Conservation (phyloP, 2,113 vertebrate species). For the Sprattus sprattus region DNA sequence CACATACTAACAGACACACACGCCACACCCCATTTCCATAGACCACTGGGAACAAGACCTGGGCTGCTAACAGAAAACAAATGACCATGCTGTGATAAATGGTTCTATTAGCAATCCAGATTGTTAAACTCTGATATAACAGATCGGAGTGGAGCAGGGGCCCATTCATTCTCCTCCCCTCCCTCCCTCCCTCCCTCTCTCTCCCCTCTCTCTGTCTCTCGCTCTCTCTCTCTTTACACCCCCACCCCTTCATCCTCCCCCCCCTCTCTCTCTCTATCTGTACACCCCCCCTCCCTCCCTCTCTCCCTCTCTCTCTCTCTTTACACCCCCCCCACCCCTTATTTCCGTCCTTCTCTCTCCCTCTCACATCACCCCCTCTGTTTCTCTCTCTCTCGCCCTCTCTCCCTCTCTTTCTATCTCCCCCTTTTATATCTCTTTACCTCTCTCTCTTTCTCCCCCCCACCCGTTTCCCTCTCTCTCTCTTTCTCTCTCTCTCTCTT, state of each 20-base stretch:
- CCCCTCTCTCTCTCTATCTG: background rate
- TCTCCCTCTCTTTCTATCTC: background rate
- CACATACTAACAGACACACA: background rate
- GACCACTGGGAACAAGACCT: constrained; percentile 81
- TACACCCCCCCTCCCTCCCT: no score
- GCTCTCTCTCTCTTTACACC: constrained; percentile 63
- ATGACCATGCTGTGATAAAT: constrained; percentile 89
- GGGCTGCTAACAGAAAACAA: constrained; percentile 81
- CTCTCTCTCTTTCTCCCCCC: constrained; percentile 72
- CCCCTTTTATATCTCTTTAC: constrained; percentile 26
- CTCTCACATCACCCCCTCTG: no score
- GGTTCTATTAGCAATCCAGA: constrained; percentile 99
- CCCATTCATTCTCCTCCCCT: constrained; percentile 84
- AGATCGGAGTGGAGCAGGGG: constrained; percentile 78
- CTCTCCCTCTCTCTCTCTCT: no score
- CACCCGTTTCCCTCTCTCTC: background rate
- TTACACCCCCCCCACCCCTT: no score
- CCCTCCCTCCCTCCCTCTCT: constrained; percentile 57
- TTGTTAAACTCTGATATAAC: constrained; percentile 96
- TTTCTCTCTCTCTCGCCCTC: background rate
- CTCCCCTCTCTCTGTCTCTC: background rate
- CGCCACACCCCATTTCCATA: constrained; percentile 72
- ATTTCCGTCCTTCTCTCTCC: background rate
- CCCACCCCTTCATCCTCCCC: constrained; percentile 60
- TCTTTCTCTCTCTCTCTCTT: constrained; percentile 22